Base-by-base conservation (phyloP, 2,113 vertebrate species). In the Anoplopoma fimbria region DNA sequence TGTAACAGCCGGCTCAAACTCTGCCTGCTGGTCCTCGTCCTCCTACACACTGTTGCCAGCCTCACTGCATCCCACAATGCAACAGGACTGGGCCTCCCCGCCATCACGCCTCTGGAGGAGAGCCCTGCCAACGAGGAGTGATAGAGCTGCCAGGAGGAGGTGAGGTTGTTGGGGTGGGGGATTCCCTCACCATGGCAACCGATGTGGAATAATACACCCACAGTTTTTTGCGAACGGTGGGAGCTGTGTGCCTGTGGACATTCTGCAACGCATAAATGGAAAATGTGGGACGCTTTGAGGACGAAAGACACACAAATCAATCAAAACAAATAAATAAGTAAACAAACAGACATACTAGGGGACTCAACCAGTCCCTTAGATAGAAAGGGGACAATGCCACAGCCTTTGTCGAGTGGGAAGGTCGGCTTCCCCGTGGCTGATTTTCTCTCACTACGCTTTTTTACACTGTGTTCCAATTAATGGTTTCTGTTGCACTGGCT, bases 391-490 rank as follows among this genome's bases (percentile, higher is more conserved):
- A 92, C 93, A 90, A 93, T 86, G 83, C 94, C 93, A 90, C 96
- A 96, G 97, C 96, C 96, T 98, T 98, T 97, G 96, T 95, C 94
- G 95, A 97, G 94, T 94, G 88, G 87, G 88, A 94, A 93, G 93
- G 95, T 95, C 97, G 94, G 96, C 96, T 97, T 96, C 93, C 90
- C 92, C 93, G 93, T 94, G 96, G 97, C 96, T 96, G 95, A 96
- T 93, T 96, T 98, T 98, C 97, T 97, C 97, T 96, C 97, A 96
- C 96, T 95, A 96, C 80, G 92, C 91, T 99, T 99, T 99, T 99
- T 97, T 99, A 99, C 97, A 97, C 97, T 97, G 97, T 98, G 97
- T 98, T 97, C 96, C 96, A 96, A 96, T 96, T 97, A 95, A 95
- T 94, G 92, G 95, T 96, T 96, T 95, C 94, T 95, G 96, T 98